Base-by-base conservation (phyloP, 2,113 vertebrate species). In the Leptobrachium ailaonicum region DNA sequence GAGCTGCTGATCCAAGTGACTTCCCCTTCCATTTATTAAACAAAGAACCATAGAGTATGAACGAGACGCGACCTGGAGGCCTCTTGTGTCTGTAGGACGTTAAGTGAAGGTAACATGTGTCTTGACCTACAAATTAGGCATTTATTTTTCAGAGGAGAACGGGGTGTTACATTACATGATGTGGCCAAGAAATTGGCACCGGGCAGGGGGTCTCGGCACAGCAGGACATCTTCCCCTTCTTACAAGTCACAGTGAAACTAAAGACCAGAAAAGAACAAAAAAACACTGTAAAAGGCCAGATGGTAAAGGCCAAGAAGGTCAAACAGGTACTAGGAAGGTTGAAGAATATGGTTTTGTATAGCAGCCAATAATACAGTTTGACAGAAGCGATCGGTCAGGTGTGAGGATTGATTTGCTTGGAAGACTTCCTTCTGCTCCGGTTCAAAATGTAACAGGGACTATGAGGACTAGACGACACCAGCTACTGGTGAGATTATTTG, bases 331-430 rank as follows among this genome's bases (percentile, higher is more conserved):
- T 41, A 72, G n/a, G 54, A 41, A 64, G 5, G 1, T 14, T 78
- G 42, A 8, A 9, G 47, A 75, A 70, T 32, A 41, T 1, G 43
- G 85, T 66, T 67, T 73, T 64, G 73, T 58, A n/a, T 1, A 45
- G 43, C 62, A 66, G 73, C 83, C 84, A 86, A 85, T 84, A 77
- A 54, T 85, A 83, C 80, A 83, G 82, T 84, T 85, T 83, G 70
- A 67, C 64, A 47, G 47, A 77, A 41, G 41, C 83, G 74, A 78
- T 83, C 70, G 80, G 71, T 40, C 10, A 66, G 66, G 66, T 45
- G 43, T 82, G 69, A 86, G 80, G 71, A 77, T 71, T 82, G 78
- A 73, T 45, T 60, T 60, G 11, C 10, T 12, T 60, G 4, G 13
- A 14, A 13, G 56, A 4, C 13, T 60, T 60, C 11, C n/a, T 20